These are phyloP conservation scores for Sigmodon hispidus DNA, from an alignment of 2,113 vertebrate species.

Conservation along the genomic window DNA sequence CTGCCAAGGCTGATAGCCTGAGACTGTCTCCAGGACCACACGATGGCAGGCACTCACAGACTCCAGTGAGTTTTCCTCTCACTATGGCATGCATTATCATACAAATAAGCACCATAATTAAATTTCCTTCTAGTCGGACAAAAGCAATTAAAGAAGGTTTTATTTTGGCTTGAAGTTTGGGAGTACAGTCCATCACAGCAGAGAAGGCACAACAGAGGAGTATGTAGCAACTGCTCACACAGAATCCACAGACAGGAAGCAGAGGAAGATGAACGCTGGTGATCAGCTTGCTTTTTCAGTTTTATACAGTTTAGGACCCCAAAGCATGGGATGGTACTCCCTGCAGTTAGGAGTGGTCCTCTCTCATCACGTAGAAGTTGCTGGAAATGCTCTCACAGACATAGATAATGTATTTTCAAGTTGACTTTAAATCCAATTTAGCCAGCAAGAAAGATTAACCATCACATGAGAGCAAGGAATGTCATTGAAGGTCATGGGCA, in stretches of 20 bases:
- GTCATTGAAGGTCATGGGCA: background rate
- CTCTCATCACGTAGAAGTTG: background rate
- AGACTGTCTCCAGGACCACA: background rate
- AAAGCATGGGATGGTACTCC: too few species aligned
- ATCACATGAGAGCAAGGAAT: too few species aligned
- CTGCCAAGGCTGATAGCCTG: background rate
- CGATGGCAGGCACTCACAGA: too few species aligned
- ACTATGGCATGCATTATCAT: too few species aligned
- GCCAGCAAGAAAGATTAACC: background rate
- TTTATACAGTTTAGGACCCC: background rate
- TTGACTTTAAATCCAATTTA: background rate
- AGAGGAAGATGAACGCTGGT: background rate
- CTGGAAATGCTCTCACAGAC: background rate
- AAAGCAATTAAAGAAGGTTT: background rate
- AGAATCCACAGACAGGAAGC: background rate
- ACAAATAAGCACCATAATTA: background rate
- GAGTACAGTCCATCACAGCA: too few species aligned
- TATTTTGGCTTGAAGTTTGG: background rate
- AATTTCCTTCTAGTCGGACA: background rate
- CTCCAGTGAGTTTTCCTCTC: background rate
- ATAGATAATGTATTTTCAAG: background rate
- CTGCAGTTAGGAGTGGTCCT: background rate
- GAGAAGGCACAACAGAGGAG: background rate
- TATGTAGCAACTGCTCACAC: too few species aligned
- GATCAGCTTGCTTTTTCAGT: background rate